phyloP scores from a whole-genome alignment of 2,797 vertebrate genomes.

The Hoplostethus mediterraneus region DNA sequence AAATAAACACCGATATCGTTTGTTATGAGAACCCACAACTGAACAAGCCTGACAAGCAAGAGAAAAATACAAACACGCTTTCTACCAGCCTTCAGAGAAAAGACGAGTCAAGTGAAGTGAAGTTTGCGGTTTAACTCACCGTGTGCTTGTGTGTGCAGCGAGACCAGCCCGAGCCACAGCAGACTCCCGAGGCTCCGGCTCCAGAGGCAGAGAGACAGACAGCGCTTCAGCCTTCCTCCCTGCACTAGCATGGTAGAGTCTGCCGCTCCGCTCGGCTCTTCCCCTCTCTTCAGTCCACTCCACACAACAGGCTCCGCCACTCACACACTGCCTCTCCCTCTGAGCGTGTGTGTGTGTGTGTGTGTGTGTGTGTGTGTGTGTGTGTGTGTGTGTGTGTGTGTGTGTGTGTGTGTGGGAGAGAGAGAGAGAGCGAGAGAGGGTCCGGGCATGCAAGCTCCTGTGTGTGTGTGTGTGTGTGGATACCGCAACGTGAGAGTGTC shows the following conservation, averaged over 20 bases:
- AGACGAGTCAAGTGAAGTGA: conserved; percentile 21
- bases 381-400: conserved; percentile 27
- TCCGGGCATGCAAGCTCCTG: conserved; percentile 58
- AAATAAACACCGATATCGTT: not conserved
- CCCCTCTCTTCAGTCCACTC: conserved; percentile 67
- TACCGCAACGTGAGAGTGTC: conserved; percentile 76
- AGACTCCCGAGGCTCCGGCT: conserved; percentile 58
- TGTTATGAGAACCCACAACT: not conserved
- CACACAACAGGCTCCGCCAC: conserved; percentile 52
- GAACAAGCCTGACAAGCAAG: not conserved
- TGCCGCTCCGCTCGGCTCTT: conserved; percentile 62
- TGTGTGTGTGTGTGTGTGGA: conserved; percentile 27
- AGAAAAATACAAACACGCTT: not conserved
- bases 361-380: conserved; percentile 32
- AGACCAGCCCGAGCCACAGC: conserved; percentile 77
- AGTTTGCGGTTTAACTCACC: conserved; percentile 76
- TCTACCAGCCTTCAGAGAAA: conserved; percentile 11
- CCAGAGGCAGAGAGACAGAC: conserved; percentile 69
- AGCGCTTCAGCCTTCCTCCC: conserved; percentile 73
- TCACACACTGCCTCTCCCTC: conserved; percentile 63
- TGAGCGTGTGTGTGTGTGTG: conserved; percentile 43
- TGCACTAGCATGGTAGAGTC: conserved; percentile 78
- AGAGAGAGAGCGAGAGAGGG: conserved; percentile 9
- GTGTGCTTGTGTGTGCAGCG: conserved; percentile 63
- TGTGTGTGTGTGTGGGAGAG: conserved; percentile 23